Evolutionary conservation across 2,113 vertebrate genomes (phyloP).

Genomic region (Ceyx melanurus): DNA sequence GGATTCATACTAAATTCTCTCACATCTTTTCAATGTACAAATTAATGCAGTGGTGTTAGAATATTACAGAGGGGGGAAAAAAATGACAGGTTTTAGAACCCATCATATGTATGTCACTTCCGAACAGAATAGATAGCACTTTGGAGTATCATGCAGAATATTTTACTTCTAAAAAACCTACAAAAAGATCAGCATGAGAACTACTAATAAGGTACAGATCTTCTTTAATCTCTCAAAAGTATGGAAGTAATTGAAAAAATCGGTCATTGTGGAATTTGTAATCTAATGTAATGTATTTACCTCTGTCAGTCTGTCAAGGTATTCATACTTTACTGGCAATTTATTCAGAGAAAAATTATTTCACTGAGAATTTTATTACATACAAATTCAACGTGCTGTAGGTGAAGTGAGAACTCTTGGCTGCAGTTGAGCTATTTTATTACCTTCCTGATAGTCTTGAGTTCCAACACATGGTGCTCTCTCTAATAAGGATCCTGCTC

Average conservation of each 20-base stretch:
- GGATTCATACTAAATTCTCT: not conserved
- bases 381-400: not conserved
- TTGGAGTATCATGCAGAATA: not conserved
- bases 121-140: not conserved
- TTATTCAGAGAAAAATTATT: not conserved
- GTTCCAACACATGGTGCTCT: not conserved
- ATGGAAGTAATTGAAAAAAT: not conserved
- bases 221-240: not conserved
- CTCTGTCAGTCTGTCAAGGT: not conserved
- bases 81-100: not conserved
- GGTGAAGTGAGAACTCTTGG: not conserved
- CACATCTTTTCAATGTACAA: not conserved
- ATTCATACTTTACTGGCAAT: not conserved
- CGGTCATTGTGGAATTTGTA: not conserved
- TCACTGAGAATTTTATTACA: not conserved
- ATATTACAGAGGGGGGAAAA: not conserved
- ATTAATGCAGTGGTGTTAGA: not conserved
- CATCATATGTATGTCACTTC: not conserved
- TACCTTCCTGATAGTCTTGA: not conserved
- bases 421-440: constrained; percentile 12
- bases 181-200: not conserved
- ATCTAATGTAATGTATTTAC: constrained; percentile 18
- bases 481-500: not conserved
- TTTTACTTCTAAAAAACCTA: not conserved
- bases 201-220: not conserved